phyloP scores from a whole-genome alignment of 2,113 vertebrate genomes.

The Elanus axillaris region DNA sequence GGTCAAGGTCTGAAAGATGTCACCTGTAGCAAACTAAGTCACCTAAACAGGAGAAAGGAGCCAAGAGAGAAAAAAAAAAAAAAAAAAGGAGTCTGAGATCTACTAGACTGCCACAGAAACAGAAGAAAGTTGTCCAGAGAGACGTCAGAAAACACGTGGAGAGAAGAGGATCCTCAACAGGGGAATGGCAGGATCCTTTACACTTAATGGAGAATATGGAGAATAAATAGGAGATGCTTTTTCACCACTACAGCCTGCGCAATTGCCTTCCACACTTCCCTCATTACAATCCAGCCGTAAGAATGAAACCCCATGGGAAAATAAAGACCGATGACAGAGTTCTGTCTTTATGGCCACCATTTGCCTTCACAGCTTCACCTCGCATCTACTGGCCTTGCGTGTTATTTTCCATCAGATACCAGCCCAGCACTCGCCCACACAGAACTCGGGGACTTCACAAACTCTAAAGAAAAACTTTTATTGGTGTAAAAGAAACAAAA shows the following conservation, averaged over 20 bases:
- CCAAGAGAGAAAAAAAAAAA: not conserved
- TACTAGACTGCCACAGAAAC: not conserved
- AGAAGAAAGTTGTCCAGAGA: not conserved
- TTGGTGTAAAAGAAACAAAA: not conserved
- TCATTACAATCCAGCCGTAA: not conserved
- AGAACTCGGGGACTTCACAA: not conserved
- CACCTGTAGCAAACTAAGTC: not conserved
- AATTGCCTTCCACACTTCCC: not conserved
- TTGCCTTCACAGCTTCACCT: not conserved
- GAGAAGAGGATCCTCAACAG: not conserved
- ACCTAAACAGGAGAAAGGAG: not conserved
- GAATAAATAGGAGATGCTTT: not conserved
- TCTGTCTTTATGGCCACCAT: not conserved
- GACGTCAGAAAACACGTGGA: not conserved
- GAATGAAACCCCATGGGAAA: not conserved
- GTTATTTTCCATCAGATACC: not conserved
- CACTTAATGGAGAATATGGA: not conserved
- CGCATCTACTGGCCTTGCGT: fast-evolving
- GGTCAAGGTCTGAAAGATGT: not conserved
- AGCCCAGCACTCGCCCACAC: not conserved
- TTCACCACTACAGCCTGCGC: not conserved
- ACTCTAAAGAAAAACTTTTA: not conserved
- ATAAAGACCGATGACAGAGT: too few relatives aligned
- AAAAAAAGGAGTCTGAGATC: not conserved
- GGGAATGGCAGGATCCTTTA: not conserved